These are phyloP conservation scores for Agonopterix subpropinquella DNA, from an alignment of 2,888 invertebrate species.

Conservation along the genomic window DNA sequence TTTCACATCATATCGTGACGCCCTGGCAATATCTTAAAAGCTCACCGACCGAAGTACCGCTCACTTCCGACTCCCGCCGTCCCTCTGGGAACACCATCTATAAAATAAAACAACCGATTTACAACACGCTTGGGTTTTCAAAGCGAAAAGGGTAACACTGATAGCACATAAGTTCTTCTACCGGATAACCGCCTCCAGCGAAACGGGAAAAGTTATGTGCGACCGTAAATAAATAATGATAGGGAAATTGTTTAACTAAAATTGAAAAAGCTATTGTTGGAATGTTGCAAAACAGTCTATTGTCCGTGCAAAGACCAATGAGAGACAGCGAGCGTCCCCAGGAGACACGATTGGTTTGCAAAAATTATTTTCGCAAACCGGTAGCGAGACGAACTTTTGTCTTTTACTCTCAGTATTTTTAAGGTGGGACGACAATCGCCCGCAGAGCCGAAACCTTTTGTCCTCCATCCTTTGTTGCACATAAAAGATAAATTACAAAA, in stretches of 20 bases:
- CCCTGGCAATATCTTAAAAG: slow-evolving; percentile 62
- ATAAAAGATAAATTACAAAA: slow-evolving; percentile 69
- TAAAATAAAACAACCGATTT: slow-evolving; percentile 74
- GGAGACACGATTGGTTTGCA: slow-evolving; percentile 65
- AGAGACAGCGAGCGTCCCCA: slow-evolving; percentile 33
- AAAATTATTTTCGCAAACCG: slow-evolving; percentile 67
- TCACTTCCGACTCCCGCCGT: slow-evolving; percentile 29
- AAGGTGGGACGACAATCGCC: slow-evolving; percentile 40
- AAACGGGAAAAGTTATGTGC: slow-evolving; percentile 37
- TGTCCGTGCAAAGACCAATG: slow-evolving; percentile 56
- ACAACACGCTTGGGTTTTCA: slow-evolving; percentile 64
- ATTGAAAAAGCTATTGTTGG: slow-evolving; percentile 20
- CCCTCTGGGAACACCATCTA: slow-evolving; percentile 61
- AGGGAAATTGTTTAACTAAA: slow-evolving; percentile 33
- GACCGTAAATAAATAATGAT: slow-evolving; percentile 38
- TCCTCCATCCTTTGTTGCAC: slow-evolving; percentile 56
- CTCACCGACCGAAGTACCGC: slow-evolving; percentile 47
- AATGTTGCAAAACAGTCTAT: slow-evolving; percentile 43
- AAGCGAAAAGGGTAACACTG: slow-evolving; percentile 59
- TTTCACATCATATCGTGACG: slow-evolving; percentile 38
- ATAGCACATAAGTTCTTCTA: slow-evolving; percentile 55
- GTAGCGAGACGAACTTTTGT: slow-evolving; percentile 46
- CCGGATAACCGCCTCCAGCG: slow-evolving; percentile 34
- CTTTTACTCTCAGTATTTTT: slow-evolving; percentile 40
- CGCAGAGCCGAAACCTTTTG: slow-evolving; percentile 50